Evolutionary conservation across 2,113 vertebrate species (phyloP), one percentile per base, ranked within the genome.

Genomic region (Vulpes vulpes): DNA sequence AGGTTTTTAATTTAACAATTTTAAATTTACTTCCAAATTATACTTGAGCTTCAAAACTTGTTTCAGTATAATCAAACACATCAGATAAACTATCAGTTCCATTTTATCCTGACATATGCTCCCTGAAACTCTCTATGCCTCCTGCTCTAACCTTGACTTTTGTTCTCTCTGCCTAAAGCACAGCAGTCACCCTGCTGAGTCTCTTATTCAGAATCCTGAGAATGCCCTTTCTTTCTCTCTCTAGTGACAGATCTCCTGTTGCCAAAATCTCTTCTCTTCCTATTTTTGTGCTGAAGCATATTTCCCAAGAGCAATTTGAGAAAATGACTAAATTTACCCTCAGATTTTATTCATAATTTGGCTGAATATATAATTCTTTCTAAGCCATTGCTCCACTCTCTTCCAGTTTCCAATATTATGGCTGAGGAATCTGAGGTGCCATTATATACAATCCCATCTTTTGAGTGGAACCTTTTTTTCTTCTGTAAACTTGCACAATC

Each of bases 271-370:
- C n/a, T 53, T 73, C 35, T 64, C 60, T 85, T 84, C 27, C 71
- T 92, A 80, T 55, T 91, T 80, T 91, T 87, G 79, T 76, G 82
- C n/a, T 81, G 27, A 82, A 92, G 64, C 35, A 81, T 64, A 49
- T 65, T 92, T 62, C 65, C 35, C 16, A 81, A 43, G 17, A 82
- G 49, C 43, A 92, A 82, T 43, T 57, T 93, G 49, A 93, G 65
- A 82, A 92, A 82, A 82, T 74, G 78, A 27, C 71, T 92, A 87
- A 87, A 73, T 62, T 80, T 64, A 64, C 25, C 55, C 6, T 80
- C 73, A 92, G 65, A 96, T 57, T 5, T 82, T 57, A 82, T 55
- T 82, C 53, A 92, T 60, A 81, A 88, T 74, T 65, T 87, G 89
- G 27, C 49, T 64, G 27, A 53, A n/a, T 20, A 81, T 4, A 62